Evolutionary conservation across 2,888 invertebrate genomes (phyloP).

Genomic region (Philonicus albiceps): DNA sequence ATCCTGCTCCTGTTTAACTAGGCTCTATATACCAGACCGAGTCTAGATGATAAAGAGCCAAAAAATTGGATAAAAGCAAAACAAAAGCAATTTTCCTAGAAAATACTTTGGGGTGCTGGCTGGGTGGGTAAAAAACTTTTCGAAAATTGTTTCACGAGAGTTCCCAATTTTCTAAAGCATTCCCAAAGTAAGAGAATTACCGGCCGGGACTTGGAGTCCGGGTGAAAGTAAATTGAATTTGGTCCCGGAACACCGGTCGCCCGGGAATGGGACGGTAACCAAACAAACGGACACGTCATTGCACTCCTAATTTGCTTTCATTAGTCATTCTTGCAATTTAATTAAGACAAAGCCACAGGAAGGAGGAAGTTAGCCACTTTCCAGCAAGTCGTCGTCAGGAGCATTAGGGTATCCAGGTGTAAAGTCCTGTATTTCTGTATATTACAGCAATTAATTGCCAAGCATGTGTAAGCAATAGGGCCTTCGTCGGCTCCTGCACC

Average conservation of each 20-base stretch:
- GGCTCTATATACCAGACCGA: not conserved
- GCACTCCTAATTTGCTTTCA: constrained; percentile 7
- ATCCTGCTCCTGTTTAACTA: not conserved
- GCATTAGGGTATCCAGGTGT: not conserved
- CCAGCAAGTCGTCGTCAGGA: not conserved
- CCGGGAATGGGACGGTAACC: not conserved
- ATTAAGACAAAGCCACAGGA: not conserved
- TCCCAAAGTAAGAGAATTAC: not conserved
- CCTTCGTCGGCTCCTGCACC: not conserved
- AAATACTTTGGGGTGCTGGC: not conserved
- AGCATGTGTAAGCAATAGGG: not conserved
- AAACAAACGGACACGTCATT: not conserved
- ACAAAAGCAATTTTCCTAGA: not conserved
- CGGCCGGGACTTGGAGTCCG: not conserved
- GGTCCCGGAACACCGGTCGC: not conserved
- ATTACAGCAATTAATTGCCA: not conserved
- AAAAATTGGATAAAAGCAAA: not conserved
- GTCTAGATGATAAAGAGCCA: not conserved
- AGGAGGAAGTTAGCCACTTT: not conserved
- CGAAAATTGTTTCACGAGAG: not conserved
- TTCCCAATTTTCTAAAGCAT: not conserved
- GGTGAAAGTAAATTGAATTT: not conserved
- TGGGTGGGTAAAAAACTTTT: not conserved
- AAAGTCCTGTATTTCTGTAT: not conserved
- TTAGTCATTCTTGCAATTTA: constrained; percentile 8